Base-by-base conservation (phyloP, 2,888 invertebrate genomes). In the Heliconius charithonia region DNA sequence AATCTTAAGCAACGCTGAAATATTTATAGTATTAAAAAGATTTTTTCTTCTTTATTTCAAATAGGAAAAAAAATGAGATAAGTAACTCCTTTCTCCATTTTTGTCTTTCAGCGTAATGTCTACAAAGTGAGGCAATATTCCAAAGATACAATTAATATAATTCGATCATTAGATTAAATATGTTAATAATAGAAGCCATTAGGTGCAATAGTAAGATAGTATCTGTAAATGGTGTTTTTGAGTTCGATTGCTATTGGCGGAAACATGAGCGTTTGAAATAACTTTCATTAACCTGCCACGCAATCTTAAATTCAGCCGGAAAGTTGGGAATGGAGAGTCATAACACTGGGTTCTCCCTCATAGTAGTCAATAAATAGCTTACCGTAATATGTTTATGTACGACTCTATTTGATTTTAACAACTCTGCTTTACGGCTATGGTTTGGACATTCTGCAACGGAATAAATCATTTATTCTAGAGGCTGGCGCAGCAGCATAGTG, bases 1-100 rank as follows among this genome's bases (percentile, higher is more conserved):
- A 95, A 87, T 86, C 91, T 89, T 9, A 80, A 83, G 80, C 92
- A 92, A 83, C 65, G 19, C 84, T 82, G 72, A n/a, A 81, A 82
- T 80, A 63, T 63, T 63, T 63, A 4, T 0, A 16, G 4, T 63
- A 63, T 63, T 0, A 63, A 63, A 29, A 27, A 0, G 10, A 0
- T 62, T 12, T 25, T 62, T 62, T 25, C 0, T 62, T 12, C 7
- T 7, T 51, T 6, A 19, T 51, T 19, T 51, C 51, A 51, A 2
- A 51, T 22, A 19, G 6, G 19, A 51, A 19, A 51, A 51, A 19
- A 4, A 51, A 13, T 45, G 41, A 45, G 13, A 4, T 45, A 45
- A 45, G 13, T 45, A 4, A 13, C 12, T 62, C 25, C 0, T 62
- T n/a, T 62, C 1, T 62, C 25, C 4, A n/a, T 25, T 25, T 56